Evolutionary conservation across 2,113 vertebrate genomes (phyloP), one percentile per base, ranked within the genome.

Genomic region (Sclerurus mexicanus): DNA sequence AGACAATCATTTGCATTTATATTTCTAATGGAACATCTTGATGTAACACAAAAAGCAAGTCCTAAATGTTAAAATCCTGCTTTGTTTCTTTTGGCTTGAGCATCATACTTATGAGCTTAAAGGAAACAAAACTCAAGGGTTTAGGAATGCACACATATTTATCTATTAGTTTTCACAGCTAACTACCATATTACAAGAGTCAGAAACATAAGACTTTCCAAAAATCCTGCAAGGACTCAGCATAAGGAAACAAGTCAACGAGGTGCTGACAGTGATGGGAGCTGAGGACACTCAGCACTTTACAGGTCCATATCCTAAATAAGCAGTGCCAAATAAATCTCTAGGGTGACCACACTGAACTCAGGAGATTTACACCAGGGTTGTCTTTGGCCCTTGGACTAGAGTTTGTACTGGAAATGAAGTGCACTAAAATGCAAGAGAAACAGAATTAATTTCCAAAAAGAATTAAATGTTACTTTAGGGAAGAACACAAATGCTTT

Each of bases 91-190:
- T 93, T 94, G 83, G 73, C 76, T 82, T 78, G 30, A 60, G 22
- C 27, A 59, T 81, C 62, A 20, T 49, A 72, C 14, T 75, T 72
- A 47, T 13, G 31, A 91, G 28, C 44, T 37, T 75, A 91, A 82
- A 64, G 71, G 69, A 95, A 97, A 96, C 53, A 89, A 79, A 87
- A 59, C 47, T 62, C 47, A 68, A 91, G 49, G 55, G 21, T 80
- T 85, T 93, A 74, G 53, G 85, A 95, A 96, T 42, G 25, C 35
- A 82, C 33, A 46, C 31, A 21, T 74, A 93, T 77, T 97, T 92
- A 81, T 85, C 78, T 87, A 42, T 88, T 71, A 80, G 78, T 77
- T 87, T 91, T 83, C 77, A 66, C 37, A 58, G 53, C 62, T 87
- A 89, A 89, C 87, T 76, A 85, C 81, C 0, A 8, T 69, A 64